These are phyloP conservation scores for Epiblema foenella DNA, from an alignment of 2,888 invertebrate genomes.

Conservation along the genomic window DNA sequence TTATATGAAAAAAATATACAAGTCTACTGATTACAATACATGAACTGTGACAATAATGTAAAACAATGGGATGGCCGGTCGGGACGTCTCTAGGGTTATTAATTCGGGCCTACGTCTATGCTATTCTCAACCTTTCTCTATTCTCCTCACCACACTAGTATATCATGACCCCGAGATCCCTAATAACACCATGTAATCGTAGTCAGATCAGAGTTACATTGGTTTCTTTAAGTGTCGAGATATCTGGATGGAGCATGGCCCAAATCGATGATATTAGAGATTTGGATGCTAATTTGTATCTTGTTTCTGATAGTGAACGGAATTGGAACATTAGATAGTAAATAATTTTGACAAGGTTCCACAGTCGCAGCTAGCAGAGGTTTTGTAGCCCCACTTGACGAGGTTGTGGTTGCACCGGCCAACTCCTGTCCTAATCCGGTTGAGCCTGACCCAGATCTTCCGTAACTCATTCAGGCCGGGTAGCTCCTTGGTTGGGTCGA, in stretches of 20 bases:
- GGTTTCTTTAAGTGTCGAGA: background rate
- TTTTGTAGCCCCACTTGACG: too few species aligned
- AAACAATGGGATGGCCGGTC: constrained; percentile 30
- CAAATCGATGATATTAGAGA: background rate
- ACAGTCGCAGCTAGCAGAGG: too few species aligned
- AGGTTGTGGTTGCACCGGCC: too few species aligned
- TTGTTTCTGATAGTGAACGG: background rate
- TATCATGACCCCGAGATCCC: background rate
- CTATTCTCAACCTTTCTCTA: background rate
- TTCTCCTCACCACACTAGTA: background rate
- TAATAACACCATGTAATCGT: background rate
- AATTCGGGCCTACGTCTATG: background rate
- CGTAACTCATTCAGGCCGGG: too few species aligned
- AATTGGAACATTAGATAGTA: background rate
- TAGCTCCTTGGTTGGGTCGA: too few species aligned
- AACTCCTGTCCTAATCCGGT: too few species aligned
- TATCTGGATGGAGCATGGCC: background rate
- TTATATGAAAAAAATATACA: too few species aligned
- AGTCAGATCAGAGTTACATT: background rate
- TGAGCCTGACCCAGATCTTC: too few species aligned
- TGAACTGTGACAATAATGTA: constrained; percentile 12
- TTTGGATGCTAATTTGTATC: background rate
- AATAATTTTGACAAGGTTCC: too few species aligned
- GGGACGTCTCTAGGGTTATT: constrained; percentile 13
- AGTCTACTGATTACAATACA: background rate